These are phyloP conservation scores for Thamnophis elegans DNA, from an alignment of 2,797 vertebrate genomes.

Conservation along the genomic window DNA sequence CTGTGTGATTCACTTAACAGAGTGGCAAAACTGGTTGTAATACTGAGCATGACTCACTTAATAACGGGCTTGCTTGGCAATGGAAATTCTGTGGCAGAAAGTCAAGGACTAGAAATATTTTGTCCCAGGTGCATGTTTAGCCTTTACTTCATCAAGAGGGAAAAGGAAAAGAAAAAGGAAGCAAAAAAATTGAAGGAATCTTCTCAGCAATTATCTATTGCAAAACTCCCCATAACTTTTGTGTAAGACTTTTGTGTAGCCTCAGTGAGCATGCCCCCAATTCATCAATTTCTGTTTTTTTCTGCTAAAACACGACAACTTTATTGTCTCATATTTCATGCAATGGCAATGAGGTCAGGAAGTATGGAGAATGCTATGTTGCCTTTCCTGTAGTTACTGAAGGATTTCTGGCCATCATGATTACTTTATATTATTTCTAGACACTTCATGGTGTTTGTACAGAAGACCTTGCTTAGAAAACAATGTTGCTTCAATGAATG, in stretches of 20 bases:
- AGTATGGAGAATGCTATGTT: background rate
- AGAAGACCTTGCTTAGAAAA: background rate
- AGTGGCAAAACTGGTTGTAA: background rate
- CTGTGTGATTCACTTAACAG: background rate
- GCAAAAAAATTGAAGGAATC: background rate
- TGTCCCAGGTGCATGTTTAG: no score
- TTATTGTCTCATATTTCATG: background rate
- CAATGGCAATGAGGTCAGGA: rapidly evolving
- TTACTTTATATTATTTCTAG: background rate
- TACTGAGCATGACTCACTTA: background rate
- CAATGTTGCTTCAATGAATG: background rate
- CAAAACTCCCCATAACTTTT: background rate
- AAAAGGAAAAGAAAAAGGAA: background rate
- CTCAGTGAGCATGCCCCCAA: background rate
- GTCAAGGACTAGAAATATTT: background rate
- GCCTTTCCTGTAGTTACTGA: background rate
- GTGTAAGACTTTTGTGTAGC: background rate
- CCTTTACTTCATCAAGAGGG: background rate
- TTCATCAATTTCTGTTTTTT: background rate
- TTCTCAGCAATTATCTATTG: no score
- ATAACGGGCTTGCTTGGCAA: background rate
- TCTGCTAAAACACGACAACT: background rate
- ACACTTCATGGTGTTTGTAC: background rate
- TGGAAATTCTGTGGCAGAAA: background rate
- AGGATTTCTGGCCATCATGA: background rate